These are phyloP conservation scores for Tetramorium parvispinum DNA, from an alignment of 1,140 invertebrate species.

Conservation along the genomic window DNA sequence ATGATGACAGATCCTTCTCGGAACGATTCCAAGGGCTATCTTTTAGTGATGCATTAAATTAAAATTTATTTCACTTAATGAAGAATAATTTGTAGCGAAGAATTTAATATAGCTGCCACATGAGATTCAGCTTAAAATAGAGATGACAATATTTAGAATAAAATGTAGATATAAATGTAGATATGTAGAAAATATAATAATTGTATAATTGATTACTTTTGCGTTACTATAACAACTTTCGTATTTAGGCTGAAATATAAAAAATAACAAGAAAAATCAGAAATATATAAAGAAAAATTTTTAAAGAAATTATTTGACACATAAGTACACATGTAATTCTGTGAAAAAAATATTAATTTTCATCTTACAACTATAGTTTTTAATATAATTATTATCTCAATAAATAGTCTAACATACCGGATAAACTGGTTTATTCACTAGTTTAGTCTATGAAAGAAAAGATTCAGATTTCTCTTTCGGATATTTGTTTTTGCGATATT, in stretches of 20 bases:
- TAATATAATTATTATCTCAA: background rate
- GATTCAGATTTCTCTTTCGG: background rate
- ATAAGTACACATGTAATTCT: background rate
- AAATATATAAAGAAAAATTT: background rate
- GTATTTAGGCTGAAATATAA: background rate
- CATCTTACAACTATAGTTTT: background rate
- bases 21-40: background rate
- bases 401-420: too few relatives aligned
- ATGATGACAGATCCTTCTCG: background rate
- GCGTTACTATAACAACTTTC: background rate
- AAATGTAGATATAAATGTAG: background rate
- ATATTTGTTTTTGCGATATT: background rate
- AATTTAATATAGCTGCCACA: background rate
- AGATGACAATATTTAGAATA: background rate
- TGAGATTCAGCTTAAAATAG: background rate
- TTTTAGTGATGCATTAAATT: background rate
- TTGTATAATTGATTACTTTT: background rate
- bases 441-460: background rate
- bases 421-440: background rate
- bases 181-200: background rate
- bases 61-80: background rate
- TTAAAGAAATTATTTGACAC: constrained; percentile 2
- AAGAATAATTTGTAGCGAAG: background rate
- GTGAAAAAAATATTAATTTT: background rate
- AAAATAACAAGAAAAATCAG: background rate